Evolutionary conservation across 64 coral and sea anemone species (phyloP).

Genomic region (Montipora capricornis): DNA sequence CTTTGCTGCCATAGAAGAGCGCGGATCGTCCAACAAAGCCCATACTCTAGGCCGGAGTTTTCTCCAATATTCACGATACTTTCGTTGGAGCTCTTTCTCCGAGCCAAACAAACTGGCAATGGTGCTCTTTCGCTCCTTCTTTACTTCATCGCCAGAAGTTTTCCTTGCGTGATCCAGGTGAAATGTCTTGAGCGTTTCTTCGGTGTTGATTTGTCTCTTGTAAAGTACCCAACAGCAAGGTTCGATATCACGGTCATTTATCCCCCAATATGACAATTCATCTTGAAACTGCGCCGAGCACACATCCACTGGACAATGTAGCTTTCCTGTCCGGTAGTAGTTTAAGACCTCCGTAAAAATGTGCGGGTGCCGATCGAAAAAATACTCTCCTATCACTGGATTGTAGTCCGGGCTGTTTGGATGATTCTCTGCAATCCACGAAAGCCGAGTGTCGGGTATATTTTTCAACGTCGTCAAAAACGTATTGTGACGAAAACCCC

Average conservation of each 20-base stretch:
- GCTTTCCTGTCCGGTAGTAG: slow-evolving; percentile 89
- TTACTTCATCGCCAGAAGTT: slow-evolving; percentile 48
- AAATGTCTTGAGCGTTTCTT: slow-evolving; percentile 91
- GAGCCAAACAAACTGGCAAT: slow-evolving; percentile 37
- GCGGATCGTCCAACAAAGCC: slow-evolving; percentile 69
- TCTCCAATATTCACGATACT: slow-evolving; percentile 44
- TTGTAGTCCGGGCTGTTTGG: slow-evolving; percentile 87
- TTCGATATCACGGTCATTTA: slow-evolving; percentile 94
- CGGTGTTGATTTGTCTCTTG: slow-evolving; percentile 89
- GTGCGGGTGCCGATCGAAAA: slow-evolving; percentile 91
- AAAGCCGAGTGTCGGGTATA: slow-evolving; percentile 87
- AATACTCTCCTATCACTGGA: slow-evolving; percentile 85
- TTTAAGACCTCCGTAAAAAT: slow-evolving; percentile 93
- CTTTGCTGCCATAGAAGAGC: slow-evolving; percentile 62
- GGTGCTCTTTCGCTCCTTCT: slow-evolving; percentile 7
- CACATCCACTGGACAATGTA: slow-evolving; percentile 87
- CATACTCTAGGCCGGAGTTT: slow-evolving; percentile 47
- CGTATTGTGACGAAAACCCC: slow-evolving; percentile 87
- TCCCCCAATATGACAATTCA: slow-evolving; percentile 95
- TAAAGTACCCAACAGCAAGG: slow-evolving; percentile 94
- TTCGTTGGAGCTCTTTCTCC: slow-evolving; percentile 14
- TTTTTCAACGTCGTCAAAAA: slow-evolving; percentile 82
- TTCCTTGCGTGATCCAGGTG: slow-evolving; percentile 88
- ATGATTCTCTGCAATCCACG: slow-evolving; percentile 95
- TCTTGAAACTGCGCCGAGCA: slow-evolving; percentile 92